phyloP scores from a whole-genome alignment of 1,140 invertebrate species.

The Orussus abietinus region DNA sequence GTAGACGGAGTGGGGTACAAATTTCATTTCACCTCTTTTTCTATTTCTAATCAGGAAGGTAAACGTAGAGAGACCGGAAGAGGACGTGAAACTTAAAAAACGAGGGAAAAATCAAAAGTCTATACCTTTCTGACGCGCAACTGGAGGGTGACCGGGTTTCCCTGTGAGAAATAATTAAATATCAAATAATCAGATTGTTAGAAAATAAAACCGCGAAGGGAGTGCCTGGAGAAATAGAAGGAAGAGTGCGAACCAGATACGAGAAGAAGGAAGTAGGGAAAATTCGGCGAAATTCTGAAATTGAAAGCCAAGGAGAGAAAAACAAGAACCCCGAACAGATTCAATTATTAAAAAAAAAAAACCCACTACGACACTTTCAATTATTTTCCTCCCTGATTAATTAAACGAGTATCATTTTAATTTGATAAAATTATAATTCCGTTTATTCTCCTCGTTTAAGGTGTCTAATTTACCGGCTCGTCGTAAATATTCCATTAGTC shows the following conservation, averaged over 20 bases:
- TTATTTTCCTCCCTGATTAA: no score
- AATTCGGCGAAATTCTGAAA: neutral
- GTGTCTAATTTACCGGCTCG: no score
- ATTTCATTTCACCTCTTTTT: no score
- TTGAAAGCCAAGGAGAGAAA: neutral
- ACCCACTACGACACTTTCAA: slow-evolving; percentile 1
- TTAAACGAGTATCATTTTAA: no score
- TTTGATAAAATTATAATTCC: no score
- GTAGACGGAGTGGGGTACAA: no score
- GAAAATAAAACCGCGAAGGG: no score
- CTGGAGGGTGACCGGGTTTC: slow-evolving; percentile 65
- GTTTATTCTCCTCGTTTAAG: no score
- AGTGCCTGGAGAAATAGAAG: slow-evolving; percentile 44
- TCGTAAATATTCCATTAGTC: no score
- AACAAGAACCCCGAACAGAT: slow-evolving; percentile 13
- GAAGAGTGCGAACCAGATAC: slow-evolving; percentile 14
- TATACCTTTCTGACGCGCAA: slow-evolving; percentile 72
- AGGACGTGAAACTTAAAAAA: slow-evolving; percentile 8
- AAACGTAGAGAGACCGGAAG: neutral
- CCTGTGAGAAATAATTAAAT: no score
- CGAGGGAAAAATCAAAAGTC: slow-evolving; percentile 21
- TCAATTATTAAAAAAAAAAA: slow-evolving; percentile 13
- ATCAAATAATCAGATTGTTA: no score
- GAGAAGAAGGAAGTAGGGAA: neutral
- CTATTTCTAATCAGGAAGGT: neutral